phyloP scores from a whole-genome alignment of 2,888 invertebrate species.

The Azorinus chamasolen region DNA sequence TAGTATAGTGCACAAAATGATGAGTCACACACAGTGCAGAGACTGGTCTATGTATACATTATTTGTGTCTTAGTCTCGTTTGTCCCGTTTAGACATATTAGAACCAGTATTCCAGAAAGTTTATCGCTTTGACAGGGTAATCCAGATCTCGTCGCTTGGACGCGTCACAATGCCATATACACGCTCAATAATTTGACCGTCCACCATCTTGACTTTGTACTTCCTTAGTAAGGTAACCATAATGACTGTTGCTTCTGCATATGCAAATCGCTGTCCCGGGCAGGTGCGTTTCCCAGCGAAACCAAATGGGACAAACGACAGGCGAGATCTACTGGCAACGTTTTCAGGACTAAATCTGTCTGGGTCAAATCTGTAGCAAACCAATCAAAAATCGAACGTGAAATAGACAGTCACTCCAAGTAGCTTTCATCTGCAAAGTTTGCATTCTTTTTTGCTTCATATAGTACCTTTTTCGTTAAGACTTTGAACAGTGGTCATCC shows the following conservation, averaged over 20 bases:
- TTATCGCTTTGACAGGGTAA: slow-evolving; percentile 77
- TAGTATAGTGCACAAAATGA: too few species aligned
- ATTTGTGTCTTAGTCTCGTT: too few species aligned
- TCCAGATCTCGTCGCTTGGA: slow-evolving; percentile 85
- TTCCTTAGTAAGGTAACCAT: slow-evolving; percentile 79
- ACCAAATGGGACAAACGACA: slow-evolving; percentile 85
- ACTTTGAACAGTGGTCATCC: too few species aligned
- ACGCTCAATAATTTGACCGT: slow-evolving; percentile 82
- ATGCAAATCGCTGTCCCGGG: slow-evolving; percentile 80
- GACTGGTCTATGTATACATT: too few species aligned
- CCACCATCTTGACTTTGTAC: slow-evolving; percentile 82
- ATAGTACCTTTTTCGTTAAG: too few species aligned
- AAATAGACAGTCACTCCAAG: too few species aligned
- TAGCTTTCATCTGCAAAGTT: too few species aligned
- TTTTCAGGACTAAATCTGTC: slow-evolving; percentile 81
- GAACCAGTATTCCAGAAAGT: too few species aligned
- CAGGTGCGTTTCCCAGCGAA: slow-evolving; percentile 85
- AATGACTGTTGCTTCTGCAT: slow-evolving; percentile 76
- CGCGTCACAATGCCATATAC: slow-evolving; percentile 84
- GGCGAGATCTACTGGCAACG: slow-evolving; percentile 66
- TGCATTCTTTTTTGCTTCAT: too few species aligned
- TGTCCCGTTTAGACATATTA: too few species aligned
- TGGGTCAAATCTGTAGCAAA: slow-evolving; percentile 86
- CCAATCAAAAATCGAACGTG: too few species aligned
- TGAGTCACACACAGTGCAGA: too few species aligned